Evolutionary conservation across 2,888 invertebrate species (phyloP), one percentile per base, ranked within the genome.

Genomic region (Hydroisotoma schaefferi): DNA sequence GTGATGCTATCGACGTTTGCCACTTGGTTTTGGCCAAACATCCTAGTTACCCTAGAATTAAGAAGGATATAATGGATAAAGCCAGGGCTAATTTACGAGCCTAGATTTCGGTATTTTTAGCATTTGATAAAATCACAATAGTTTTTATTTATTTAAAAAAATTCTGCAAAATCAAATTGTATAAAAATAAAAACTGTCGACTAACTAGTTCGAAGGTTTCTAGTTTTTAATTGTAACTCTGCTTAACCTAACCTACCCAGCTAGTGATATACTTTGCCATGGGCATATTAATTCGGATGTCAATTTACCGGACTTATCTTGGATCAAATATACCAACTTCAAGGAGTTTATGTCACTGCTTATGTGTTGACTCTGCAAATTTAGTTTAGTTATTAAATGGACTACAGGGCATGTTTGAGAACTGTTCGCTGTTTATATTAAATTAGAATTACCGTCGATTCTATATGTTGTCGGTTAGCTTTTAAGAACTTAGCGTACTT

Each of bases 61-160:
- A 84, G 69, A 94, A 93, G 76, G 97, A 98, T 72, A 89, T 98
- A 70, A 80, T 97, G 67, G 95, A 97, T 70, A 97, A 97, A 75
- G 87, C 88, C 29, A 83, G 88, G 68, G 83, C 81, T 73, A 87
- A 87, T 78, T 80, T 91, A 70, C 81, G 89, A 23, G 49, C 49
- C 15, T 59, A 38, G 57, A 46, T n/a, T n/a, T n/a, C 15, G 6
- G 5, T 8, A 8, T 40, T 40, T 15, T 15, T 5, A 40, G 5
- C n/a, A 10, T 10, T 40, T 33, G 8, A 33, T 33, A 33, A 33
- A 33, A 33, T 15, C 33, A 10, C 15, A 10, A 33, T 40, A 8
- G 5, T 10, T 10, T 15, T 15, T 40, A 10, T 15, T 10, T 33
- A 33, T 33, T 33, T 33, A 15, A 40, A 15, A 40, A 40, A 8